A percentile compares a stretch with the other conserved stretches of the same genome.
These are phyloP conservation scores for Pogonocichla stellata DNA, from an alignment of 2,113 vertebrate species.

Conservation along the genomic window DNA sequence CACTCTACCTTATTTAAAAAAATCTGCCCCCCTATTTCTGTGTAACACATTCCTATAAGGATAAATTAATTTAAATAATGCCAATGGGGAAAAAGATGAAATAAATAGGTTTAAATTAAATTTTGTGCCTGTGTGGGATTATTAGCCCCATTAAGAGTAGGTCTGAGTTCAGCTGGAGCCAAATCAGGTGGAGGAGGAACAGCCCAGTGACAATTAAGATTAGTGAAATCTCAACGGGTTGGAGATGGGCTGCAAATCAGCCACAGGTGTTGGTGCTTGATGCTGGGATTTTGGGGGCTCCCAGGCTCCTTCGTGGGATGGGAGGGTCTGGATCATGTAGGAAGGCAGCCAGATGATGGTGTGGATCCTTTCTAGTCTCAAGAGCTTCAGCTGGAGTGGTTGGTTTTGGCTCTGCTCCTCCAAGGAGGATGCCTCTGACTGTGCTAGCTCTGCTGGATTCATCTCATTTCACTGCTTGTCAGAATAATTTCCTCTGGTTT, in stretches of 20 bases:
- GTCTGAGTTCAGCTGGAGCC: not conserved
- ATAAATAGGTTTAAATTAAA: not conserved
- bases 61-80: not conserved
- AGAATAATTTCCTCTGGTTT: not conserved
- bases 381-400: not conserved
- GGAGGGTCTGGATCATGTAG: accelerated
- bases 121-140: not conserved
- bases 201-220: not conserved
- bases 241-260: not conserved
- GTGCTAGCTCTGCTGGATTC: not conserved
- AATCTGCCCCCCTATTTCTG: not conserved
- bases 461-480: accelerated
- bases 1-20: not conserved
- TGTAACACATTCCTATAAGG: not conserved
- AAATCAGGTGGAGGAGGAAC: not conserved
- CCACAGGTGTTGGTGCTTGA: not conserved
- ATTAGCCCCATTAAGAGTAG: not conserved
- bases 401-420: not conserved
- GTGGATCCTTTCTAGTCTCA: accelerated
- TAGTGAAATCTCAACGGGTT: not conserved
- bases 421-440: accelerated
- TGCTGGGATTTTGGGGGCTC: not conserved
- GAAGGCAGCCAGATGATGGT: accelerated
- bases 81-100: not conserved
- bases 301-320: accelerated